Percentiles rank a stretch among this genome's conserved stretches.
Conservation (phyloP, 1,140 invertebrate genomes). For the Eriocheir sinensis region DNA sequence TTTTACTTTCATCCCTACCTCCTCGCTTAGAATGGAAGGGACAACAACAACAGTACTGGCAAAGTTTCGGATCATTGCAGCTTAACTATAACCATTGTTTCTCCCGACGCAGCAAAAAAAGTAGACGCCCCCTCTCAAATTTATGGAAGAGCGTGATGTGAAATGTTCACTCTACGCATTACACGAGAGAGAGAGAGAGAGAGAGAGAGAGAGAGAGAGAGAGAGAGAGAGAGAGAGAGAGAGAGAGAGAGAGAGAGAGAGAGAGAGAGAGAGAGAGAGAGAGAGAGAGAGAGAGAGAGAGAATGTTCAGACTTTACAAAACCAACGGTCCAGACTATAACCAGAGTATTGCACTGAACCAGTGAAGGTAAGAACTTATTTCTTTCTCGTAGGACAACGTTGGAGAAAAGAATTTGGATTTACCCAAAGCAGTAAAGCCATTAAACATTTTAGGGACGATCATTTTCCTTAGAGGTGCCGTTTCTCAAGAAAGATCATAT, state of each 20-base stretch:
- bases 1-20: background rate
- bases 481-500: too few species aligned
- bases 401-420: too few species aligned
- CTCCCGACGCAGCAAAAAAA: background rate
- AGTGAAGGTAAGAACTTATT: too few species aligned
- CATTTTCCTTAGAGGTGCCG: too few species aligned
- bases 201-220: background rate
- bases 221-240: slow-evolving; percentile 22
- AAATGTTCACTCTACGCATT: background rate
- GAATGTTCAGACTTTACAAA: too few species aligned
- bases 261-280: background rate
- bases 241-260: slow-evolving; percentile 12
- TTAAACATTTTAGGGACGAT: too few species aligned
- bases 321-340: too few species aligned
- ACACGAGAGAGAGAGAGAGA: background rate
- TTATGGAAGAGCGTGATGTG: slow-evolving; percentile 2
- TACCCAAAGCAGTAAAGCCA: too few species aligned
- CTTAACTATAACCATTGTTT: background rate
- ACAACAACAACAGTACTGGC: background rate
- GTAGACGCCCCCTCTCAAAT: background rate
- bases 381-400: too few species aligned
- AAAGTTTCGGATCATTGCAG: background rate
- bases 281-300: background rate
- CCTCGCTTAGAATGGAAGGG: background rate
- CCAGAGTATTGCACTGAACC: too few species aligned